phyloP scores from a whole-genome alignment of 2,797 vertebrate species.

The Sebastes miniatus region DNA sequence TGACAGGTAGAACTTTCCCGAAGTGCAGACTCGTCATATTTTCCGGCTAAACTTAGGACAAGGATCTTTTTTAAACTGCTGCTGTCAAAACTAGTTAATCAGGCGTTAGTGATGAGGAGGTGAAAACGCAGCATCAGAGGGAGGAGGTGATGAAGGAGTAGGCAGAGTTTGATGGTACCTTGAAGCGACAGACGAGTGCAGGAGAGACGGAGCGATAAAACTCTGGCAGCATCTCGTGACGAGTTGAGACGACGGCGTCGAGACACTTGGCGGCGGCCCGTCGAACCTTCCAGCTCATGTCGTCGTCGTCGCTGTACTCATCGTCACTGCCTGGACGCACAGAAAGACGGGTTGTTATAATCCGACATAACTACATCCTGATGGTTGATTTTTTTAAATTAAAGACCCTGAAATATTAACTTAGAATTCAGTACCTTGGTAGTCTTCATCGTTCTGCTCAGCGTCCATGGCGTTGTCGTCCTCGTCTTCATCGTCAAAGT shows the following conservation, averaged over 20 bases:
- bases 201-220: constrained; percentile 98
- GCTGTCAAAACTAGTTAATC: background rate
- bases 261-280: constrained; percentile 97
- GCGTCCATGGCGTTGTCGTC: constrained; percentile 99
- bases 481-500: constrained; percentile 99
- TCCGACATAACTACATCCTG: background rate
- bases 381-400: background rate
- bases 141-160: background rate
- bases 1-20: background rate
- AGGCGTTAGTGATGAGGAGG: background rate
- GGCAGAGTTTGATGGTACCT: constrained; percentile 61
- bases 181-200: constrained; percentile 96
- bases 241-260: constrained; percentile 95
- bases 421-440: constrained; percentile 87
- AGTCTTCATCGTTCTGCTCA: constrained; percentile 95
- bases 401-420: background rate
- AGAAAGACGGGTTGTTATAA: accelerated
- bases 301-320: constrained; percentile 99
- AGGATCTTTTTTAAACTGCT: background rate
- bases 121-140: background rate
- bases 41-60: background rate
- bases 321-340: constrained; percentile 85
- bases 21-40: background rate
- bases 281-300: constrained; percentile 99
- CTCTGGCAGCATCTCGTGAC: constrained; percentile 98